A percentile compares a stretch with the other conserved stretches of the same genome.
These are phyloP conservation scores for Montipora capitata DNA, from an alignment of 92 coral and sea anemone genomes.

Conservation along the genomic window DNA sequence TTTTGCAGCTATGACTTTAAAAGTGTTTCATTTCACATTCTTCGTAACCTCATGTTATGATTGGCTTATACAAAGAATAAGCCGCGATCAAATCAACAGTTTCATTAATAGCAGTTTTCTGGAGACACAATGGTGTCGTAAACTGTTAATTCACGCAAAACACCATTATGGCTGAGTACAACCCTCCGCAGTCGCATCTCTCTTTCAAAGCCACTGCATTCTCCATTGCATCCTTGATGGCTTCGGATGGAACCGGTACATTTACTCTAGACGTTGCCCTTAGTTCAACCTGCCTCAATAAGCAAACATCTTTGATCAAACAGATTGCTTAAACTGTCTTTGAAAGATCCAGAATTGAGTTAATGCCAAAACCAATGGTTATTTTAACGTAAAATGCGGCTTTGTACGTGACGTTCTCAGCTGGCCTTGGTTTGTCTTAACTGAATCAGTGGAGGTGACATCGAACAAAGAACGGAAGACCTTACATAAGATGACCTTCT, in stretches of 20 bases:
- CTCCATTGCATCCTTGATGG: slow-evolving; percentile 94
- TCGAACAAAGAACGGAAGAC: neutral
- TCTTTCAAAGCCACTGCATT: slow-evolving; percentile 95
- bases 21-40: slow-evolving; percentile 25
- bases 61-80: slow-evolving; percentile 77
- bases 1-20: slow-evolving; percentile 9
- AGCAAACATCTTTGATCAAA: neutral
- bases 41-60: slow-evolving; percentile 59
- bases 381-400: neutral
- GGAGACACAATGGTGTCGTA: slow-evolving; percentile 55
- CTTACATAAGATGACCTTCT: neutral
- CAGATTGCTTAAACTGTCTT: neutral
- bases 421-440: neutral
- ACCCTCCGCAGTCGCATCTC: slow-evolving; percentile 41
- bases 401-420: neutral
- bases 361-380: neutral
- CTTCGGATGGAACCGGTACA: slow-evolving; percentile 78
- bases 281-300: neutral
- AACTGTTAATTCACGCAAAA: slow-evolving; percentile 16
- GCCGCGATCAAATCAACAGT: slow-evolving; percentile 87
- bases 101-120: slow-evolving; percentile 83
- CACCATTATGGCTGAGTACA: slow-evolving; percentile 40
- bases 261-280: neutral
- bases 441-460: neutral
- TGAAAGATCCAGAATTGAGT: neutral